Base-by-base conservation (phyloP, 2,888 invertebrate species). In the Heliconius ismenius region DNA sequence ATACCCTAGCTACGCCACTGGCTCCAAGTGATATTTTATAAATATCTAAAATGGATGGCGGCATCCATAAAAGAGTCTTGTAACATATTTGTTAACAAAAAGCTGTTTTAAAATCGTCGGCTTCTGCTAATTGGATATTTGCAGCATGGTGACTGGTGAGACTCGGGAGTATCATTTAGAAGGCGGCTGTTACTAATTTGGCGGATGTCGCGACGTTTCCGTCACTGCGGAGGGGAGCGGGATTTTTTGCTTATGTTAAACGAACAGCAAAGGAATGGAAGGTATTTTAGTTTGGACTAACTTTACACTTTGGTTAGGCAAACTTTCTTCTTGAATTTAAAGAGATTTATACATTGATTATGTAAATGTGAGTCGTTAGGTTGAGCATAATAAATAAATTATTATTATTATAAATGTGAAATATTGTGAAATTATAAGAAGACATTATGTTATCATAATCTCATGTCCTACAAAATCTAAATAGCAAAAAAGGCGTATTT, bases 171-270 rank as follows among this genome's bases (percentile, higher is more conserved):
- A 75, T 80, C 81, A 74, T 79, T 76, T 76, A 78, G 80, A 79
- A 68, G 76, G 79, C 82, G 81, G 81, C 82, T 84, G 83, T 78
- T 84, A 86, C 87, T 87, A 88, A 89, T 89, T 86, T 85, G 84
- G 82, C 86, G 85, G 87, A 88, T 87, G 86, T 86, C 82, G 80
- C 80, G 79, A 77, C 80, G 81, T 83, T 84, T 85, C 87, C 85
- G 85, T 77, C 75, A 68, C 76, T 64, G 78, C 74, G 32, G 70
- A 79, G 80, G 79, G 78, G 76, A 74, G 64, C 67, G 77, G 70
- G 74, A 76, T 81, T 81, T 81, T 81, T 81, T 81, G 78, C 76
- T 76, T 68, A 69, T 77, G 73, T 76, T 76, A 62, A 58, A 60
- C 76, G 62, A 78, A 79, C 26, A 73, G 69, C 68, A 73, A 77